Evolutionary conservation across 2,113 vertebrate genomes (phyloP).

Genomic region (human): DNA sequence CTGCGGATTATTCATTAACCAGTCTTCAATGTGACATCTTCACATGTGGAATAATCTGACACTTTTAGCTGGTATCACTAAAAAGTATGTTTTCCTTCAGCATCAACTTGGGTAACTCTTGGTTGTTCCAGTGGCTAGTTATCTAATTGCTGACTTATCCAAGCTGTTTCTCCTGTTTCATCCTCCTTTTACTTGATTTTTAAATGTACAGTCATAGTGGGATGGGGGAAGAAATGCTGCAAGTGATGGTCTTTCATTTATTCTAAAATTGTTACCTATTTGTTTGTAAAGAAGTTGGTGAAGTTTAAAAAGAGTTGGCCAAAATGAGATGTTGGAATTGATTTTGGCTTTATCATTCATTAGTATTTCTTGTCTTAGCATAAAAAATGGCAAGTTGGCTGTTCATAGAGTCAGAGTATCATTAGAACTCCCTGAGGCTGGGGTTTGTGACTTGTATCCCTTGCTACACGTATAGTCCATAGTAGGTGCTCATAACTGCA

Average conservation of each 20-base stretch:
- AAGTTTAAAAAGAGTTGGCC: constrained; percentile 11
- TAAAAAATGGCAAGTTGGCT: background rate
- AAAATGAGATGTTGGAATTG: background rate
- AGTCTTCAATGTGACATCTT: background rate
- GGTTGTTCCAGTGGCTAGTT: background rate
- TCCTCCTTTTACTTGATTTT: background rate
- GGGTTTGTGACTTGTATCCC: background rate
- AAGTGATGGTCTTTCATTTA: background rate
- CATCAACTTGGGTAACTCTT: background rate
- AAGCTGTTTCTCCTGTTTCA: background rate
- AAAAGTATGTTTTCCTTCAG: background rate
- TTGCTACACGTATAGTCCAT: background rate
- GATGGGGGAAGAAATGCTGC: background rate
- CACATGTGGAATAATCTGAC: background rate
- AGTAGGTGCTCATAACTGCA: background rate
- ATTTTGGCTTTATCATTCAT: constrained; percentile 6
- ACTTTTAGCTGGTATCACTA: background rate
- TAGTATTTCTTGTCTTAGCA: background rate
- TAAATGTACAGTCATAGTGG: background rate
- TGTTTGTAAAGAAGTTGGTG: background rate
- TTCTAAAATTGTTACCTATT: background rate
- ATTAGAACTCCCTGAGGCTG: background rate
- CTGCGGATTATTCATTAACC: background rate
- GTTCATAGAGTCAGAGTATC: background rate
- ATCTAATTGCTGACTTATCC: background rate